Base-by-base conservation (phyloP, 1,140 invertebrate species). In the Cepaea nemoralis region DNA sequence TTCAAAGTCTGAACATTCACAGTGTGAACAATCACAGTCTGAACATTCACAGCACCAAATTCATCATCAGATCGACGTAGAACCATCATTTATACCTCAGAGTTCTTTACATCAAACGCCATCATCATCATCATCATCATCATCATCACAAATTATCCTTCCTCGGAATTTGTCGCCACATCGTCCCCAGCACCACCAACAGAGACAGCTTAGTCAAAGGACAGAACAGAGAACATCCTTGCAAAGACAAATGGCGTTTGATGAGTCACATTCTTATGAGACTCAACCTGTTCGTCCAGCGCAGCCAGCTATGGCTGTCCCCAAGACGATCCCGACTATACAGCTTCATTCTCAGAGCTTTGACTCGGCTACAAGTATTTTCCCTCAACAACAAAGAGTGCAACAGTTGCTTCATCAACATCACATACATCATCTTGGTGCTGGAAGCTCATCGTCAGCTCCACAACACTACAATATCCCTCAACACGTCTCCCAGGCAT, bases 221-320 rank as follows among this genome's bases (percentile, higher is more conserved):
- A 37, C 19, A 10, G 6, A 48, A 1, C 42, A 50, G 1, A 33
- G 8, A 16, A 6, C 71, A 74, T 33, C 8, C 8, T 45, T 74
- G 14, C 39, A 27, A 27, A 39, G 71, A 74, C 71, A 74, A 35
- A n/a, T 27, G 31, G 71, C 71, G 8, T 74, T 74, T 33, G 71
- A 74, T 27, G 2, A 6, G 24, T 74, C 70, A 73, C n/a, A 73
- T 16, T 8, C 37, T 40, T n/a, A 69, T 1, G 66, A 69, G 8
- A 69, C 22, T 1, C 66, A 33, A 35, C 35, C 66, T 55, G 3
- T 55, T 22, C 50, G 12, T 22, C 5, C 22, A 55, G 12, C 14
- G 22, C 12, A 12, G n/a, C n/a, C 50, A 2, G 14, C 14, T 22
- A 24, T n/a, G 24, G 8, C 22, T 55, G 12, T 12, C 3, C 50